Conservation (phyloP, 2,888 invertebrate genomes). For the Pammene fasciana region DNA sequence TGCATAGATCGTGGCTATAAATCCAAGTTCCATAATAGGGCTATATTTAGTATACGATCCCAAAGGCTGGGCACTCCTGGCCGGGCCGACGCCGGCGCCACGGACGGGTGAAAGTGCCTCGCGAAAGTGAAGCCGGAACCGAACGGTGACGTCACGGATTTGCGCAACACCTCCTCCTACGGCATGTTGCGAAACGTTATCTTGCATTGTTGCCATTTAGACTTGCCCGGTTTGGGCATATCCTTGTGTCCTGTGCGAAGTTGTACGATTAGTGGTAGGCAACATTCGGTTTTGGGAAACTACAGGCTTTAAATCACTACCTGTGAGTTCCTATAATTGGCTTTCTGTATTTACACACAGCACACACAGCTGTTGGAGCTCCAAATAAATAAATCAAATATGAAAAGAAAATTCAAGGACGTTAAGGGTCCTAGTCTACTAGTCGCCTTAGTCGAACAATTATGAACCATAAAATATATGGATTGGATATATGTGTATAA, state of each 20-base stretch:
- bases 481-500: no score
- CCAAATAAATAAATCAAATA: no score
- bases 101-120: conserved; percentile 77
- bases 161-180: conserved; percentile 72
- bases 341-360: no score
- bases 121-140: conserved; percentile 83
- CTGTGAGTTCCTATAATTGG: no score
- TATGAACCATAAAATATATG: no score
- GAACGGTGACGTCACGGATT: conserved; percentile 76
- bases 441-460: no score
- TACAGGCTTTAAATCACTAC: no score
- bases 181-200: conserved; percentile 75
- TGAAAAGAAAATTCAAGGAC: no score
- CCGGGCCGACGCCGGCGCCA: conserved; percentile 51
- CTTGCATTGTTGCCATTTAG: conserved; percentile 60
- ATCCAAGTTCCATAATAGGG: not conserved
- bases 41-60: conserved; percentile 19
- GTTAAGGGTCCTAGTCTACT: no score
- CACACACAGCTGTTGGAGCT: no score
- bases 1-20: no score
- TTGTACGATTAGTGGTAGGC: not conserved
- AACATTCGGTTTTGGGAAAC: not conserved
- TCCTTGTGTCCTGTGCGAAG: conserved; percentile 13
- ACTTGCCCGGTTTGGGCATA: conserved; percentile 20
- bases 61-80: conserved; percentile 45